Base-by-base conservation (phyloP, 2,888 invertebrate species). In the Maniola hyperantus region DNA sequence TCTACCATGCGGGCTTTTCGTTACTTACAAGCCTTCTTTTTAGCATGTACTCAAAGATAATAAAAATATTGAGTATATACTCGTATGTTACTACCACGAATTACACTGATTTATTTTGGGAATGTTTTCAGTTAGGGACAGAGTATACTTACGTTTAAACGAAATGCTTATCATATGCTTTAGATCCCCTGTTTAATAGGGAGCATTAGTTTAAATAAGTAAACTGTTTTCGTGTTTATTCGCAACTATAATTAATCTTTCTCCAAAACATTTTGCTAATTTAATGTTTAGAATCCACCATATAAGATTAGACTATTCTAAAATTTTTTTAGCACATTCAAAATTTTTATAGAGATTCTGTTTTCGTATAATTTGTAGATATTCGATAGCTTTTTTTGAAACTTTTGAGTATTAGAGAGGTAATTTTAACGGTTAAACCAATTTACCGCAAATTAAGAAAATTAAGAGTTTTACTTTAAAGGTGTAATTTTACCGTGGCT, bases 221-320 rank as follows among this genome's bases (percentile, higher is more conserved):
- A 33, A 53, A 33, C 33, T 53, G n/a, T 53, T 53, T 53, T 33
- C 51, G 33, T 33, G 51, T 53, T 53, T 33, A 13, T 53, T 53
- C 33, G 33, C 11, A 53, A 53, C 8, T 0, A 53, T 33, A n/a
- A 53, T 13, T 33, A 53, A 33, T 5, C n/a, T 33, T 33, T 33
- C 6, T 13, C 6, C 6, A 13, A 53, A 13, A 6, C 6, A 13
- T 13, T 33, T 33, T 13, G 13, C 51, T 26, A 7, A n/a, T 0
- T 44, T 44, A 13, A n/a, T 13, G 44, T n/a, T n/a, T 5, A 44
- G 13, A 44, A 13, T 44, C 13, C n/a, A 26, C 26, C 26, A 26
- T n/a, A n/a, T n/a, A n/a, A n/a, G n/a, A n/a, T n/a, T n/a, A n/a
- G n/a, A n/a, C n/a, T n/a, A n/a, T n/a, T n/a, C n/a, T n/a, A n/a